Base-by-base conservation (phyloP, 2,113 vertebrate genomes). In the Furnarius figulus region DNA sequence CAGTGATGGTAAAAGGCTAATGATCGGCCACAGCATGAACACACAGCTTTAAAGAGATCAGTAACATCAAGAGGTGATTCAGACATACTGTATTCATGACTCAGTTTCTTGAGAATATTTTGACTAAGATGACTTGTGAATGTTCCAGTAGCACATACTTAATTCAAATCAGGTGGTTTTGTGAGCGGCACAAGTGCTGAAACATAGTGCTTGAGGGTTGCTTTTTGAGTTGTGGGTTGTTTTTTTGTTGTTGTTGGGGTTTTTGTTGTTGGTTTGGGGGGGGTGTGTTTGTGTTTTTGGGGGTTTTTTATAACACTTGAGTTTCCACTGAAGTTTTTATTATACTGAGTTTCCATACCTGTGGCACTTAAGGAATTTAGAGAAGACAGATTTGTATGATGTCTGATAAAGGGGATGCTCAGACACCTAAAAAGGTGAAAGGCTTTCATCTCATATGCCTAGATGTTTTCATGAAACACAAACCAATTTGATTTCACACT, bases 401-500 rank as follows among this genome's bases (percentile, higher is more conserved):
- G 30, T 9, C 7, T 66, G 17, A 19, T 52, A n/a, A 53, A 83
- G 70, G 42, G 11, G 6, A 3, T 75, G 20, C n/a, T 91, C n/a
- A 53, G 67, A 52, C 14, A 53, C 24, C 14, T 31, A 14, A 39
- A 49, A 50, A 50, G n/a, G 35, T 86, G 33, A 30, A 84, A 49
- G 14, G 10, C 10, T 56, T 92, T 19, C 21, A 40, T 92, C 35
- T 14, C 5, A 11, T 77, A 46, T 81, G 24, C 33, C 4, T 49
- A 4, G 7, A 40, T 89, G 12, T 63, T 85, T 44, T 73, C 16
- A 19, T 68, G 9, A 62, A 84, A 49, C 49, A 35, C 0, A 8
- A 5, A 35, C 21, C n/a, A 49, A 9, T 55, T 80, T 77, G 8
- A 21, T 77, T 35, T 73, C 28, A 14, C 0, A 0, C n/a, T 63